phyloP scores from a whole-genome alignment of 2,797 vertebrate genomes.

The Pseudomugil gertrudae region DNA sequence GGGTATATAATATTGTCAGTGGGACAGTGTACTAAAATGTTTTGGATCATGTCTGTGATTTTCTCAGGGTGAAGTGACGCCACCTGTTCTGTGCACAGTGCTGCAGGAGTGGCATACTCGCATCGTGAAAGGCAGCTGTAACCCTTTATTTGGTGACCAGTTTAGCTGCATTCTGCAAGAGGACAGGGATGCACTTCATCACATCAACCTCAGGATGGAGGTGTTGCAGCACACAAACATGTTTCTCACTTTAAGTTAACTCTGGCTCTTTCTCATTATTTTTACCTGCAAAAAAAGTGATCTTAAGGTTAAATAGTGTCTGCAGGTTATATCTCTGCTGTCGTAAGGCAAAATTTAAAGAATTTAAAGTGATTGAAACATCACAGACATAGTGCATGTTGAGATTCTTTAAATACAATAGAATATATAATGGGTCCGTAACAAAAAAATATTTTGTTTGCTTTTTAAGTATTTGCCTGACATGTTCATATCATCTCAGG shows the following conservation, averaged over 20 bases:
- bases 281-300: not conserved
- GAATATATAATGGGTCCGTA: not conserved
- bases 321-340: not conserved
- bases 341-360: not conserved
- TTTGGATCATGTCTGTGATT: slow-evolving; percentile 15
- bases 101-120: slow-evolving; percentile 79
- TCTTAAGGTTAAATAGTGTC: too few relatives aligned
- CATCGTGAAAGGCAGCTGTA: slow-evolving; percentile 76
- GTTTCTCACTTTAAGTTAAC: not conserved
- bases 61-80: slow-evolving; percentile 23
- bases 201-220: slow-evolving; percentile 78
- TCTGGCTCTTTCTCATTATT: not conserved
- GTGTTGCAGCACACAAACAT: slow-evolving; percentile 48
- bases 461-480: not conserved
- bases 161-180: slow-evolving; percentile 77
- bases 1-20: not conserved
- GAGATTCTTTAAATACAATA: not conserved
- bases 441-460: not conserved
- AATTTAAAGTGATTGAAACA: not conserved
- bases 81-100: slow-evolving; percentile 61
- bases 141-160: slow-evolving; percentile 79
- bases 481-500: slow-evolving; percentile 64
- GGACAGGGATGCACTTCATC: slow-evolving; percentile 47
- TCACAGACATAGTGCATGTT: not conserved
- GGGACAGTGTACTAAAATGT: not conserved